Conservation (phyloP, 1,140 invertebrate species). For the Drosophila lacteicornis region DNA sequence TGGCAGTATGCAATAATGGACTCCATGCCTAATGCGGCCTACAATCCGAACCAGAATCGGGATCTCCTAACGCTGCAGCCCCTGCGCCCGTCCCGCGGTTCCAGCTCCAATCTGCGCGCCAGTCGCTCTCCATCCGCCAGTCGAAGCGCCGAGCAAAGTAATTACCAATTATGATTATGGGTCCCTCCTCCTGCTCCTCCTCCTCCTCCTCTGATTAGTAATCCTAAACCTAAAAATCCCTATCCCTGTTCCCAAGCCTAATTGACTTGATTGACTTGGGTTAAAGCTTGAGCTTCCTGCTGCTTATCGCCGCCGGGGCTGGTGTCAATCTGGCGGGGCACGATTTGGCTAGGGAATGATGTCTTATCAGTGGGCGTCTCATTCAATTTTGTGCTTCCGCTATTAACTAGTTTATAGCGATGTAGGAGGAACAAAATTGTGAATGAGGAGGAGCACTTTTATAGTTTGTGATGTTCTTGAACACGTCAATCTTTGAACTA, state of each 20-base stretch:
- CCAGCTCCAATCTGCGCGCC: slow-evolving; percentile 69
- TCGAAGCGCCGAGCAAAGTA: slow-evolving; percentile 81
- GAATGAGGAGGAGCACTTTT: not conserved
- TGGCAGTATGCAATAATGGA: slow-evolving; percentile 75
- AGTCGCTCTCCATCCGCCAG: slow-evolving; percentile 80
- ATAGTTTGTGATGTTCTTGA: not conserved
- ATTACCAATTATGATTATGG: slow-evolving; percentile 46
- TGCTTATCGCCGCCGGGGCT: slow-evolving; percentile 39
- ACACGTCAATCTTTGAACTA: not conserved
- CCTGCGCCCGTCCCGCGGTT: slow-evolving; percentile 61
- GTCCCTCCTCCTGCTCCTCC: not conserved
- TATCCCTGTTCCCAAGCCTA: slow-evolving; percentile 11
- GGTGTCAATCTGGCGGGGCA: slow-evolving; percentile 16
- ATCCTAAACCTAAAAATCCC: not conserved
- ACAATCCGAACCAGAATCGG: slow-evolving; percentile 47
- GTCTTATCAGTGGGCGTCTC: slow-evolving; percentile 36
- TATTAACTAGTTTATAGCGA: slow-evolving; percentile 10
- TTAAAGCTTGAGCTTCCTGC: slow-evolving; percentile 37
- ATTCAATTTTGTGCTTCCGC: slow-evolving; percentile 26
- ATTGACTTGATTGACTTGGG: slow-evolving; percentile 39
- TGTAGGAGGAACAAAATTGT: not conserved
- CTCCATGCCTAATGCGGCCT: slow-evolving; percentile 53
- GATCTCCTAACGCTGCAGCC: slow-evolving; percentile 65
- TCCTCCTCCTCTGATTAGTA: not conserved
- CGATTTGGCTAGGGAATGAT: slow-evolving; percentile 14